Evolutionary conservation across 2,888 invertebrate genomes (phyloP).

Genomic region (Zaprionus obscuricornis): DNA sequence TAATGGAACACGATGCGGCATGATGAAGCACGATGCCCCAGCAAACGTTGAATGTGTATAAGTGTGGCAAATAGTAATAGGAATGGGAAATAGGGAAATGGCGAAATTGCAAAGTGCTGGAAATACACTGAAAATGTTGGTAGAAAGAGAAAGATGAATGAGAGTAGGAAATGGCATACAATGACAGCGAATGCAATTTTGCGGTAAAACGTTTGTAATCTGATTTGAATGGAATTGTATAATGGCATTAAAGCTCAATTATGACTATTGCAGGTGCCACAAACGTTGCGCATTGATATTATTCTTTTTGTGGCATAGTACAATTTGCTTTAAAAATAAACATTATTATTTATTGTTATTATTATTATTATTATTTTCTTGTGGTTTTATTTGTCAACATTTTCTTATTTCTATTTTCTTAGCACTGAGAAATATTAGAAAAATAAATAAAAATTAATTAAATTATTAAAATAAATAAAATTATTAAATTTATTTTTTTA

Average conservation of each 20-base stretch:
- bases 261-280: slow-evolving; percentile 19
- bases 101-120: too few species aligned
- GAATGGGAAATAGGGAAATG: neutral
- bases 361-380: too few species aligned
- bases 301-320: too few species aligned
- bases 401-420: slow-evolving; percentile 3
- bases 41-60: neutral
- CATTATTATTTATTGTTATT: too few species aligned
- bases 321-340: too few species aligned
- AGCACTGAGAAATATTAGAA: neutral
- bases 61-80: neutral
- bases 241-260: slow-evolving; percentile 45
- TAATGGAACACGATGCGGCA: slow-evolving; percentile 38
- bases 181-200: slow-evolving; percentile 58
- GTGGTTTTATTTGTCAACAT: slow-evolving; percentile 1
- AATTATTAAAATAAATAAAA: too few species aligned
- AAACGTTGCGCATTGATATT: slow-evolving; percentile 7
- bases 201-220: slow-evolving; percentile 63
- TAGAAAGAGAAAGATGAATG: neutral
- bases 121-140: too few species aligned
- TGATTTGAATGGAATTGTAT: slow-evolving; percentile 53
- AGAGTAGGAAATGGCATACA: slow-evolving; percentile 22
- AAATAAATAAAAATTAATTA: too few species aligned
- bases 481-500: too few species aligned
- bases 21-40: too few species aligned